phyloP scores from a whole-genome alignment of 2,113 vertebrate species.

The Hirundichthys speculiger region DNA sequence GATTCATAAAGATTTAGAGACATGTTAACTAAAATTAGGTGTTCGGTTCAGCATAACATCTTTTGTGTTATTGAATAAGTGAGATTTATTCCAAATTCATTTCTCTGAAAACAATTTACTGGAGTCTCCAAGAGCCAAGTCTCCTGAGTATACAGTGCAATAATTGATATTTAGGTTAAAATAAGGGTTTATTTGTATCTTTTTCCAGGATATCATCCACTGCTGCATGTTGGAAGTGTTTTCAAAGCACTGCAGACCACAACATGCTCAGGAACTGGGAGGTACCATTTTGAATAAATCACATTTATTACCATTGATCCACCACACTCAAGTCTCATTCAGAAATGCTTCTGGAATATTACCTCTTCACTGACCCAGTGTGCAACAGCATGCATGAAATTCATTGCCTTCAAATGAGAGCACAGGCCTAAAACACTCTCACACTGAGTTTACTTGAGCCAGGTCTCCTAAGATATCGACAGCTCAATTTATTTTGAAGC shows the following conservation, averaged over 20 bases:
- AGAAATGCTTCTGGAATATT: slow-evolving; percentile 49
- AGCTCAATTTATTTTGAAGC: slow-evolving; percentile 25
- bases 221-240: slow-evolving; percentile 16
- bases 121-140: slow-evolving; percentile 5
- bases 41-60: slow-evolving; percentile 18
- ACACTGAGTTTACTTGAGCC: slow-evolving; percentile 18
- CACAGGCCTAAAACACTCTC: slow-evolving; percentile 23
- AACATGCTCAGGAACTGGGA: slow-evolving; percentile 48
- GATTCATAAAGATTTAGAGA: slow-evolving; percentile 49
- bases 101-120: slow-evolving; percentile 16
- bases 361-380: slow-evolving; percentile 43
- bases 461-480: slow-evolving; percentile 14
- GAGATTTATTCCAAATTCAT: slow-evolving; percentile 23
- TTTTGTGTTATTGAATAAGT: slow-evolving; percentile 22
- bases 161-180: slow-evolving; percentile 21
- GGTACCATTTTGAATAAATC: slow-evolving; percentile 57
- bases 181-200: slow-evolving; percentile 35
- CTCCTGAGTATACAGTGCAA: background rate
- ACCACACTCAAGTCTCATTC: slow-evolving; percentile 47
- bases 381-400: slow-evolving; percentile 30
- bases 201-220: slow-evolving; percentile 7
- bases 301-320: slow-evolving; percentile 68
- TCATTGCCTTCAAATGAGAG: slow-evolving; percentile 47
- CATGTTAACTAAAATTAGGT: slow-evolving; percentile 48
- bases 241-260: slow-evolving; percentile 26